These are phyloP conservation scores for Cotesia chilonis DNA, from an alignment of 1,140 invertebrate genomes.

Conservation along the genomic window DNA sequence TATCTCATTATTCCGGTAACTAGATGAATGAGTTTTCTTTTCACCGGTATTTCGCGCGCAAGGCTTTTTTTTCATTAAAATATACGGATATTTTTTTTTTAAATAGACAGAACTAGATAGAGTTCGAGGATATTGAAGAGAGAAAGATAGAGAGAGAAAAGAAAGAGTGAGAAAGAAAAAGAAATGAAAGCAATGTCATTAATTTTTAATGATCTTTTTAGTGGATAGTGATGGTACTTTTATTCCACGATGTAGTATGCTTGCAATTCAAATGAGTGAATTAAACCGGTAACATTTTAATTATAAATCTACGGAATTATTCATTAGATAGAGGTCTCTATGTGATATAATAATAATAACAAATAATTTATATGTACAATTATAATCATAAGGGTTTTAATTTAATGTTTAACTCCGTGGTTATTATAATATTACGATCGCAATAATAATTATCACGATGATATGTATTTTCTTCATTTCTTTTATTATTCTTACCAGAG, in stretches of 20 bases:
- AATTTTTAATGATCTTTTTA: conserved; percentile 26
- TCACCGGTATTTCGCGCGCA: neutral
- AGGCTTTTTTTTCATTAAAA: neutral
- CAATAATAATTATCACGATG: too few species aligned
- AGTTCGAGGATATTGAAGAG: too few species aligned
- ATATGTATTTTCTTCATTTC: neutral
- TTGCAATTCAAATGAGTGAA: neutral
- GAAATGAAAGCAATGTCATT: conserved; percentile 22
- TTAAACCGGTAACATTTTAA: conserved; percentile 12
- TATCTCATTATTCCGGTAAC: conserved; percentile 12
- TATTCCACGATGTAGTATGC: neutral
- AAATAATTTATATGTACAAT: neutral
- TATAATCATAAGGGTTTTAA: too few species aligned
- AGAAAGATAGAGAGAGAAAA: too few species aligned
- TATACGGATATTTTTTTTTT: neutral
- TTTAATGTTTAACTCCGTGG: too few species aligned
- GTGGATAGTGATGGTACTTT: neutral
- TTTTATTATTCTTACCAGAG: neutral
- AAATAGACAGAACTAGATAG: neutral
- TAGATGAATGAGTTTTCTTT: neutral
- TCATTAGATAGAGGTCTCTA: neutral
- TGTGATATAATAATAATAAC: neutral
- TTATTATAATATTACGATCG: too few species aligned
- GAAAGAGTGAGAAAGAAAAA: neutral
- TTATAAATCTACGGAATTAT: neutral